A percentile compares a stretch with the other conserved stretches of the same genome.
These are phyloP conservation scores for Macroglossus sobrinus DNA, from an alignment of 2,113 vertebrate genomes.

Conservation along the genomic window DNA sequence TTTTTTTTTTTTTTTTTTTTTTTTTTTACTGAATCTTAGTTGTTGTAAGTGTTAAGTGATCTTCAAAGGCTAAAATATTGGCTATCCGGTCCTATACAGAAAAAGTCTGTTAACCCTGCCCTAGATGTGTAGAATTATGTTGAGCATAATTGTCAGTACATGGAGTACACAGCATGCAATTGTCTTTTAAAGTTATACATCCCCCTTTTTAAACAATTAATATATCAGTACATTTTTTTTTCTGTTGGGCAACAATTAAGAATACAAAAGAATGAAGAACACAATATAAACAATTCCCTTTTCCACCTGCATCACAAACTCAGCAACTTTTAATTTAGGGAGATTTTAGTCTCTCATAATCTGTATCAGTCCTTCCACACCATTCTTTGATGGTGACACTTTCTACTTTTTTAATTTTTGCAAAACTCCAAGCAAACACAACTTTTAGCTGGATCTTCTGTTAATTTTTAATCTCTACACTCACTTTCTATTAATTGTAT, in stretches of 20 bases:
- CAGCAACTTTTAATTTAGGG: neutral
- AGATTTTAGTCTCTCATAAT: neutral
- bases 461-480: neutral
- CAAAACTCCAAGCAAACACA: neutral
- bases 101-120: neutral
- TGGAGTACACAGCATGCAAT: neutral
- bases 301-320: fast-evolving
- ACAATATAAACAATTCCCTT: neutral
- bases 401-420: neutral
- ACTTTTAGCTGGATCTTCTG: neutral
- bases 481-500: neutral
- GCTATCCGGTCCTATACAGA: neutral
- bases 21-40: neutral
- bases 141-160: neutral
- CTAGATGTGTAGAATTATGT: neutral
- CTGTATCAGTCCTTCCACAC: neutral
- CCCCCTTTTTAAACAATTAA: neutral
- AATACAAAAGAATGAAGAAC: neutral
- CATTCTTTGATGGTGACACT: neutral
- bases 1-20: neutral
- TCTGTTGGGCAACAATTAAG: neutral
- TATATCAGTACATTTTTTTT: neutral
- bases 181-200: neutral
- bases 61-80: neutral
- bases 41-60: neutral